Conservation (phyloP, 2,888 invertebrate species). For the Drosophila maculinotata region DNA sequence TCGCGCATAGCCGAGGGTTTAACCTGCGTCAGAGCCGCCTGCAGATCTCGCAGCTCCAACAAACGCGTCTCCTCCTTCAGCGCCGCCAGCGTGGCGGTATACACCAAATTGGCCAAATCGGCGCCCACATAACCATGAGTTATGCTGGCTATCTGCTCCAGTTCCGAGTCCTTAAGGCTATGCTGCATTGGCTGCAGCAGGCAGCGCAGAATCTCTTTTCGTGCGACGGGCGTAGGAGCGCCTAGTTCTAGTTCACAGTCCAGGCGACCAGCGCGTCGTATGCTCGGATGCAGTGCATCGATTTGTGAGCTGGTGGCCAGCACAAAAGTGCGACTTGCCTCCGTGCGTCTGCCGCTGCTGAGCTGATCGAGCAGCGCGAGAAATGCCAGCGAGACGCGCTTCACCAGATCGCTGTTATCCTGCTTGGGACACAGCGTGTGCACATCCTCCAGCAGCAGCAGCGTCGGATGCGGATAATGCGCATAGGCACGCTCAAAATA, state of each 20-base stretch:
- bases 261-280: slow-evolving; percentile 91
- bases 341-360: slow-evolving; percentile 86
- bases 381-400: slow-evolving; percentile 89
- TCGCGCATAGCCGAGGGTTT: slow-evolving; percentile 97
- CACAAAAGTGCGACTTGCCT: slow-evolving; percentile 87
- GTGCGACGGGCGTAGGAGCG: slow-evolving; percentile 89
- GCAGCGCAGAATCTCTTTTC: slow-evolving; percentile 89
- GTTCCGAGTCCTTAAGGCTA: slow-evolving; percentile 86
- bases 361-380: slow-evolving; percentile 88
- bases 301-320: slow-evolving; percentile 92
- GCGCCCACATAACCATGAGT: slow-evolving; percentile 97
- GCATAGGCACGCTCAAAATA: slow-evolving; percentile 90
- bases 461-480: slow-evolving; percentile 91
- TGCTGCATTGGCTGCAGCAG: slow-evolving; percentile 87
- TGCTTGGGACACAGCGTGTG: slow-evolving; percentile 90
- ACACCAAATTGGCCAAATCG: slow-evolving; percentile 92
- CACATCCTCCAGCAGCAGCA: slow-evolving; percentile 94
- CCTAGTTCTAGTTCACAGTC: slow-evolving; percentile 93
- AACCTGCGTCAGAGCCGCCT: slow-evolving; percentile 88
- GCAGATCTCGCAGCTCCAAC: slow-evolving; percentile 86
- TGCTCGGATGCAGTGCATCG: slow-evolving; percentile 89
- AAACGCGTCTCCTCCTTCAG: slow-evolving; percentile 83
- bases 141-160: slow-evolving; percentile 88
- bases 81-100: slow-evolving; percentile 89
- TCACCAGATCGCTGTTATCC: slow-evolving; percentile 86